Percentiles rank a stretch among this genome's conserved stretches.
Evolutionary conservation across 2,113 vertebrate genomes (phyloP).

Genomic region (Crotalus tigris): DNA sequence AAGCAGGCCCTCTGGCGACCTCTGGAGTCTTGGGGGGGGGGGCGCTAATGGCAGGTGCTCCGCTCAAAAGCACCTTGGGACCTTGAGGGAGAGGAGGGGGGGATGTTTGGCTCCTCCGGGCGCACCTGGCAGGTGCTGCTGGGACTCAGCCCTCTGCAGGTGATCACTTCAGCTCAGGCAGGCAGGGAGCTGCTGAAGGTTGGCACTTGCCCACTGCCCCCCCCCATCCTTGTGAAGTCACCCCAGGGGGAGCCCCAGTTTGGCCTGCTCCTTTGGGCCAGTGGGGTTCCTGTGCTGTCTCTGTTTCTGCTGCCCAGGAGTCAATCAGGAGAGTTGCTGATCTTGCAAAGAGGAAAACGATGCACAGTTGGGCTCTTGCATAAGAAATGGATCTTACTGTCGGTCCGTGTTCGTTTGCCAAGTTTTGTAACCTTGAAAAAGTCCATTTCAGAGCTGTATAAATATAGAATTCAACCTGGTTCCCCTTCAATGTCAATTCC

Average conservation of each 20-base stretch:
- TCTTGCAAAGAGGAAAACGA: neutral
- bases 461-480: neutral
- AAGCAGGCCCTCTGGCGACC: neutral
- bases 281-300: no score
- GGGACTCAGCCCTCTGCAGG: neutral
- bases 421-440: neutral
- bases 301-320: neutral
- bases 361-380: neutral
- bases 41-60: no score
- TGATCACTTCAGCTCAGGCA: neutral
- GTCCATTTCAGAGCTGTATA: neutral
- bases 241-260: no score
- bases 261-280: neutral
- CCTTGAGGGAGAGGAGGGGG: neutral
- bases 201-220: neutral
- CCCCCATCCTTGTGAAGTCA: neutral
- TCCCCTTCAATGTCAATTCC: neutral
- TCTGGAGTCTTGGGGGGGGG: no score
- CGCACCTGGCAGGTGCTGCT: neutral
- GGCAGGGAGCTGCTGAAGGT: neutral
- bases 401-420: neutral
- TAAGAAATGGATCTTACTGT: neutral
- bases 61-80: neutral
- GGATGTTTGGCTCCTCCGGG: neutral
- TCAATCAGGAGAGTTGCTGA: rapidly evolving